Conservation (phyloP, 2,797 vertebrate species). For the Anableps anableps region DNA sequence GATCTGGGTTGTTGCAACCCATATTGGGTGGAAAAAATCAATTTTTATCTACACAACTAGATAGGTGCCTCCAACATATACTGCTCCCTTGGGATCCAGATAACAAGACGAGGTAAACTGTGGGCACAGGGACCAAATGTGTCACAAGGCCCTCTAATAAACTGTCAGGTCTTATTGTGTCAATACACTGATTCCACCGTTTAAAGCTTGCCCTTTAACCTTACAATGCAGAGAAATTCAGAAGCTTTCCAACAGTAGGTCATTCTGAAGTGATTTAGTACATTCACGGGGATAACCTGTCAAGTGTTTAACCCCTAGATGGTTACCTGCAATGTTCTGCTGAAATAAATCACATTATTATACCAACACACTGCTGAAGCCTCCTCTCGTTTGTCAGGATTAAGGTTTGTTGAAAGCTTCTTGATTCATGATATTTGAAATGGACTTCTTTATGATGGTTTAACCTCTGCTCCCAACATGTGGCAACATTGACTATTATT, state of each 20-base stretch:
- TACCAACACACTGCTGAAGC: conserved; percentile 35
- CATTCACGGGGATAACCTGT: conserved; percentile 59
- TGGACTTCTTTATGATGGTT: conserved; percentile 75
- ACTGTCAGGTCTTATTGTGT: conserved; percentile 87
- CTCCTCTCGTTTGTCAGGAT: conserved; percentile 68
- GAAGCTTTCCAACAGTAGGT: conserved; percentile 75
- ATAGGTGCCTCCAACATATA: conserved; percentile 68
- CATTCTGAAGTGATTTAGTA: conserved; percentile 75
- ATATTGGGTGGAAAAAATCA: conserved; percentile 64
- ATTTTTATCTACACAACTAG: conserved; percentile 70
- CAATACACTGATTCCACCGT: conserved; percentile 84
- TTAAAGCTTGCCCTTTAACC: conserved; percentile 84
- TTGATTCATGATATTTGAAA: conserved; percentile 77
- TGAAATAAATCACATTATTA: conserved; percentile 57
- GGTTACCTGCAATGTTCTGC: conserved; percentile 49
- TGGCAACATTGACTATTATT: conserved; percentile 72
- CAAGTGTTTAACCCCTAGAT: conserved; percentile 68
- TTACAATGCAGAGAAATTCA: conserved; percentile 65
- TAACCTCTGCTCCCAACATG: conserved; percentile 71
- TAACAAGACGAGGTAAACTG: conserved; percentile 75
- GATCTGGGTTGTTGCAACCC: conserved; percentile 23
- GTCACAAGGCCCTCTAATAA: conserved; percentile 83
- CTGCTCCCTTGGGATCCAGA: conserved; percentile 73
- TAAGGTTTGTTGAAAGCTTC: conserved; percentile 60
- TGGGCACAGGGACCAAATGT: conserved; percentile 74